Evolutionary conservation across 2,888 invertebrate species (phyloP).

Genomic region (Phlogophora meticulosa): DNA sequence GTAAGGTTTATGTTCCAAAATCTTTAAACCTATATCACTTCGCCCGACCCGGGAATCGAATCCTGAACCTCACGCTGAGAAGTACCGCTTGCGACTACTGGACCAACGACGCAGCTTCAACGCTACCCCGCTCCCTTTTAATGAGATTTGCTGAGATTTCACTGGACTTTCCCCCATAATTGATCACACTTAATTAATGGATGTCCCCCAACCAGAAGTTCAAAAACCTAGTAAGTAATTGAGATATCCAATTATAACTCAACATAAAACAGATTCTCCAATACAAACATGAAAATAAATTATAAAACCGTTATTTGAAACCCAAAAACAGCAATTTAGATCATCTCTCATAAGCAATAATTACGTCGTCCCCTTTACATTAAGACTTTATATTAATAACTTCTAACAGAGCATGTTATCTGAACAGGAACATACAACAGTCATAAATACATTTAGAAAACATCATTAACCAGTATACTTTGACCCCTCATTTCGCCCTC

Average conservation of each 20-base stretch:
- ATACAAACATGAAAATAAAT: background rate
- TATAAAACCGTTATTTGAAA: conserved; percentile 1
- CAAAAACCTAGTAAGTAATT: background rate
- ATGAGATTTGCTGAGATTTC: no score
- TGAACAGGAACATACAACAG: conserved; percentile 10
- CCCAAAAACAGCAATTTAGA: conserved; percentile 5
- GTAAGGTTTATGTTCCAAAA: no score
- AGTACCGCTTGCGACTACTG: no score
- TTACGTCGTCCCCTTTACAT: background rate
- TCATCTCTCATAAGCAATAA: background rate
- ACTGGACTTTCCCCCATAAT: no score
- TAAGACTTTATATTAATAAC: background rate
- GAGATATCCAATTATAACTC: background rate
- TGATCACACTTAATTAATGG: no score
- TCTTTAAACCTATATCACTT: no score
- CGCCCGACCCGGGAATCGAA: no score
- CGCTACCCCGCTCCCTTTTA: no score
- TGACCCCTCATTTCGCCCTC: conserved; percentile 25
- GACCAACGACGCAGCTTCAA: no score
- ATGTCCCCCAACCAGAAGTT: no score
- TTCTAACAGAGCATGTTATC: background rate
- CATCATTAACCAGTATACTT: conserved; percentile 6
- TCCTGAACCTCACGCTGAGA: no score
- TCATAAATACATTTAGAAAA: conserved; percentile 30
- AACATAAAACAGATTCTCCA: background rate